These are phyloP conservation scores for Hippocampus abdominalis DNA, from an alignment of 2,113 vertebrate genomes.

Conservation along the genomic window DNA sequence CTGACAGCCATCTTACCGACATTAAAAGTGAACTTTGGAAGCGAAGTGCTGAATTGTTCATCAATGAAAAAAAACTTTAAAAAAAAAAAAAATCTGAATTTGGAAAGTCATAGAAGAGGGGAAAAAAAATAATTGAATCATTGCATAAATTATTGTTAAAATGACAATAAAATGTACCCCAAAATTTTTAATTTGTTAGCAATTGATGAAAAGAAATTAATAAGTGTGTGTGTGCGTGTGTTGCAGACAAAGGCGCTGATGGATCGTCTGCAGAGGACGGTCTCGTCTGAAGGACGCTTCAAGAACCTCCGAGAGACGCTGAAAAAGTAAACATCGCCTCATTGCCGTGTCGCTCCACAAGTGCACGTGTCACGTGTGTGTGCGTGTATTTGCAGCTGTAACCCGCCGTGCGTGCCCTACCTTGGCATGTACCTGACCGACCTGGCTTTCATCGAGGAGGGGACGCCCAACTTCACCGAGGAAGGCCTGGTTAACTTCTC, in stretches of 20 bases:
- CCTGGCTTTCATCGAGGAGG: constrained; percentile 96
- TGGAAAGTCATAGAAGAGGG: too few species aligned
- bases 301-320: constrained; percentile 98
- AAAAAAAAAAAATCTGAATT: too few species aligned
- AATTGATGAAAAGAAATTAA: too few species aligned
- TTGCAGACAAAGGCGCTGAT: constrained; percentile 90
- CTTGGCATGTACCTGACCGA: constrained; percentile 99
- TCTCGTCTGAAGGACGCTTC: constrained; percentile 97
- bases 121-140: too few species aligned
- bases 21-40: too few species aligned
- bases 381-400: constrained; percentile 76
- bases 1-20: too few species aligned
- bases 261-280: constrained; percentile 96
- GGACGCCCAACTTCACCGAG: constrained; percentile 95
- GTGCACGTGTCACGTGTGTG: not conserved
- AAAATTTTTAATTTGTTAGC: too few species aligned
- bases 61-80: too few species aligned
- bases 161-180: too few species aligned
- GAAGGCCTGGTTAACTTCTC: constrained; percentile 98
- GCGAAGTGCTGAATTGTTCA: too few species aligned
- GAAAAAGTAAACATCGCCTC: constrained; percentile 79
- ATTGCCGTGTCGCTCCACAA: not conserved
- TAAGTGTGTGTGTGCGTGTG: too few species aligned
- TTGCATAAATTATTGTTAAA: too few species aligned
- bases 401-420: constrained; percentile 94